These are phyloP conservation scores for Sebastes cheni DNA, from an alignment of 2,797 vertebrate genomes.

Conservation along the genomic window DNA sequence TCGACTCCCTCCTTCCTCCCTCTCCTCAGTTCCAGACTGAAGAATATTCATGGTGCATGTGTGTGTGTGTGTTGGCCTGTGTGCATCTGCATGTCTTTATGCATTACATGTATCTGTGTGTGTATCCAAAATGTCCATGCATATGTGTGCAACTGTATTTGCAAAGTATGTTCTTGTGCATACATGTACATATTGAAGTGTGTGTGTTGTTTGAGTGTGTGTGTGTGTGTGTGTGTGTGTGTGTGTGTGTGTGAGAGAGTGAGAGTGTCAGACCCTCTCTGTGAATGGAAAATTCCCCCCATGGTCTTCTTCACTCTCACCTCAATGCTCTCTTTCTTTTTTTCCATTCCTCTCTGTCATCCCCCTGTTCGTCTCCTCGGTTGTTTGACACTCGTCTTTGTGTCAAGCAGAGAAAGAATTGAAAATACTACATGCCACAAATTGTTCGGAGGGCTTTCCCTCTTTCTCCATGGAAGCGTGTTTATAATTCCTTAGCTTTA, in stretches of 20 bases:
- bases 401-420: constrained; percentile 82
- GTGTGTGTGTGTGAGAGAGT: constrained; percentile 36
- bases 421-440: constrained; percentile 81
- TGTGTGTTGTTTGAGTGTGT: constrained; percentile 7
- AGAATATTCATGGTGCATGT: constrained; percentile 17
- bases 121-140: not conserved
- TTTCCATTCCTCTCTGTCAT: constrained; percentile 71
- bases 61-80: constrained; percentile 23
- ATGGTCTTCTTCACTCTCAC: constrained; percentile 76
- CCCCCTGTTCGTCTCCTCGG: constrained; percentile 52
- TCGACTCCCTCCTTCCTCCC: constrained; percentile 9
- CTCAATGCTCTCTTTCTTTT: constrained; percentile 63
- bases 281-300: constrained; percentile 88
- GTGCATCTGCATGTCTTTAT: not conserved
- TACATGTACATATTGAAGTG: constrained; percentile 28
- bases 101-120: not conserved
- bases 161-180: not conserved
- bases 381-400: constrained; percentile 93
- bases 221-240: constrained; percentile 50
- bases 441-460: constrained; percentile 67
- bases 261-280: constrained; percentile 42
- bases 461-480: constrained; percentile 63
- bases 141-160: not conserved
- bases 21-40: constrained; percentile 21
- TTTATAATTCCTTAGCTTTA: constrained; percentile 79